Base-by-base conservation (phyloP, 2,797 vertebrate species). In the Nannoperca obscura region DNA sequence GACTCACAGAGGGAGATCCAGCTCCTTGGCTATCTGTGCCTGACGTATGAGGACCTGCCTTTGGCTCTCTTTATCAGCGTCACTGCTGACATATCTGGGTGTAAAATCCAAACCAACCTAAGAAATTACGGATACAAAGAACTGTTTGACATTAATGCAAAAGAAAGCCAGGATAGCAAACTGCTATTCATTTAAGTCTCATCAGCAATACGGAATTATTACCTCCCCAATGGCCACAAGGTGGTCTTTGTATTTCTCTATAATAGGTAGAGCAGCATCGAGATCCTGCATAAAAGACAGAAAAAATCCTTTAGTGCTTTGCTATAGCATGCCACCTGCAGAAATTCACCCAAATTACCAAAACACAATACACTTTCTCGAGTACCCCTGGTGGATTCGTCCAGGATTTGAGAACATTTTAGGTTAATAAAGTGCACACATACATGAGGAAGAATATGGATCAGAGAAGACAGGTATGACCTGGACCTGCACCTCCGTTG, bases 21-120 rank as follows among this genome's bases (percentile, higher is more conserved):
- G 94, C 20, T 91, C 91, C 82, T 96, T 97, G 60, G 98, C 98
- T 50, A 99, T 78, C 63, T 97, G 96, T 60, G 95, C 93, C 89
- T 99, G 98, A 82, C 91, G 95, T 86, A 96, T 95, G 49, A 99
- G 95, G 78, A 98, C 97, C 87, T 96, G 94, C 91, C 97, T 96
- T 71, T 99, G 98, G 69, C 60, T 94, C 65, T 98, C 96, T 86
- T 98, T 99, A 74, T 97, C 95, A 0, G 89, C 90, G 19, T 97
- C 95, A 0, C 67, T 93, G 72, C 68, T 93, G 71, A 97, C 95
- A 89, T 96, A 95, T 71, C 97, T 95, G 24, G 97, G 98, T 27
- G 96, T 97, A 86, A 99, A 99, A 93, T 99, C 98, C 82, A 99
- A 93, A 65, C 98, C 98, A 64, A 99, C 97, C 98, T 99, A 64